These are phyloP conservation scores for Drosophila miranda DNA, from an alignment of 1,140 invertebrate genomes.

Conservation along the genomic window DNA sequence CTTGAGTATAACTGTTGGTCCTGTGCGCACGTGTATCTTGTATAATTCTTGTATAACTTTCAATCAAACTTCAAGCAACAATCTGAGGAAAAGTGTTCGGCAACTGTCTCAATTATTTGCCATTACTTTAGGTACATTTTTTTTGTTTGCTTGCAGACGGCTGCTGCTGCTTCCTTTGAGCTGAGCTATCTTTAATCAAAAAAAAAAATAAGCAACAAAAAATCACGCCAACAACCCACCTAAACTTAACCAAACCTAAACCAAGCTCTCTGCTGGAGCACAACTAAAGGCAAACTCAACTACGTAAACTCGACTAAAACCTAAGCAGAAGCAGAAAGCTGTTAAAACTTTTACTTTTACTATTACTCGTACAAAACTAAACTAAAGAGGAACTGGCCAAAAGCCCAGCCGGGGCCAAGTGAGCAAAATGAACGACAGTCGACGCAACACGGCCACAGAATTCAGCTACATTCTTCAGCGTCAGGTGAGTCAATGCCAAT, in stretches of 20 bases:
- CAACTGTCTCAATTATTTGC: constrained; percentile 7
- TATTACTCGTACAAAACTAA: constrained; percentile 34
- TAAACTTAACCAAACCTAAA: constrained; percentile 36
- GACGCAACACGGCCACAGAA: constrained; percentile 80
- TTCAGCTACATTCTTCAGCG: constrained; percentile 81
- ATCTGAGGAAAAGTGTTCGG: not conserved
- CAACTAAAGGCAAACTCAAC: constrained; percentile 14
- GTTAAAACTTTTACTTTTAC: constrained; percentile 53
- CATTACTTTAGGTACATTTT: constrained; percentile 36
- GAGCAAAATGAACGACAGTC: constrained; percentile 77
- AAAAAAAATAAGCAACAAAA: not conserved
- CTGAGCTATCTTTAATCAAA: too few species aligned
- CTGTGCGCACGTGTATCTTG: too few species aligned
- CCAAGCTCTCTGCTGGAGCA: not conserved
- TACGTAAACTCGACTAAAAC: constrained; percentile 37
- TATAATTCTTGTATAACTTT: constrained; percentile 45
- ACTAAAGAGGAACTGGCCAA: constrained; percentile 20
- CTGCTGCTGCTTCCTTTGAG: constrained; percentile 22
- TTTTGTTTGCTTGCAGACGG: constrained; percentile 43
- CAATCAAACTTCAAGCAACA: constrained; percentile 19
- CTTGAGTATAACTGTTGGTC: not conserved
- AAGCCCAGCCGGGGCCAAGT: constrained; percentile 2
- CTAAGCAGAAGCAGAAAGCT: too few species aligned
- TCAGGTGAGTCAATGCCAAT: constrained; percentile 51
- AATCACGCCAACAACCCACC: constrained; percentile 57